phyloP scores from a whole-genome alignment of 2,797 vertebrate genomes.

The Enoplosus armatus region DNA sequence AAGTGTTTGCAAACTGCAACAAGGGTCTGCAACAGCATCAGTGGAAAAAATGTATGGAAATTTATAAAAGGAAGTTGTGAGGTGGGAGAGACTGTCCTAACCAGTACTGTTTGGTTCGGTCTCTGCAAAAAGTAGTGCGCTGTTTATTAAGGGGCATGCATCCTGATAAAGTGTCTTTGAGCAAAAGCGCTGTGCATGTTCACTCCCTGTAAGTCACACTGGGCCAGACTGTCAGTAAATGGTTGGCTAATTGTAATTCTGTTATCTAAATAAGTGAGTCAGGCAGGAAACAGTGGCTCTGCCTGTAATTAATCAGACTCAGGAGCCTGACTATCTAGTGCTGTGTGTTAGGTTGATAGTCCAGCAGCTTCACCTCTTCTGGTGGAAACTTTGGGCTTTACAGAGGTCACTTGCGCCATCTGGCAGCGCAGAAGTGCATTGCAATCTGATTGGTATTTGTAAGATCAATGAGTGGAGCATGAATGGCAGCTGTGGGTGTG shows the following conservation, averaged over 20 bases:
- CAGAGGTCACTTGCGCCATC: slow-evolving; percentile 83
- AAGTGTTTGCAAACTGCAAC: neutral
- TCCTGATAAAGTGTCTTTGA: neutral
- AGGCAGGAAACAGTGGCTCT: slow-evolving; percentile 23
- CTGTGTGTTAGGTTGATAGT: slow-evolving; percentile 15
- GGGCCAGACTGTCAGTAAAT: slow-evolving; percentile 5
- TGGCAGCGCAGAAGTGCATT: slow-evolving; percentile 74
- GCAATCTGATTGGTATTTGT: slow-evolving; percentile 55
- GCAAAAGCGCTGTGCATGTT: neutral
- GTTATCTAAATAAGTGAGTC: slow-evolving; percentile 25
- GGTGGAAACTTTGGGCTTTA: slow-evolving; percentile 30
- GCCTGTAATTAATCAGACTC: slow-evolving; percentile 29
- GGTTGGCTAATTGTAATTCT: slow-evolving; percentile 10
- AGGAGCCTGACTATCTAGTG: slow-evolving; percentile 7
- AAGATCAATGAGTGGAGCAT: slow-evolving; percentile 36
- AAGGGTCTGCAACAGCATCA: too few species aligned
- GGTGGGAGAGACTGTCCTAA: neutral
- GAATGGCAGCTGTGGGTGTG: slow-evolving; percentile 13
- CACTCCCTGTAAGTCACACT: neutral
- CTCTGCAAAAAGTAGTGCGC: neutral
- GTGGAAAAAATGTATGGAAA: too few species aligned
- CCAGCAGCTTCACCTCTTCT: slow-evolving; percentile 29
- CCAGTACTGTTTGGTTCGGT: neutral
- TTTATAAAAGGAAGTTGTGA: too few species aligned
- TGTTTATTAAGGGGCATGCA: neutral